Conservation (phyloP, 2,113 vertebrate genomes). For the Lasiurus borealis region DNA sequence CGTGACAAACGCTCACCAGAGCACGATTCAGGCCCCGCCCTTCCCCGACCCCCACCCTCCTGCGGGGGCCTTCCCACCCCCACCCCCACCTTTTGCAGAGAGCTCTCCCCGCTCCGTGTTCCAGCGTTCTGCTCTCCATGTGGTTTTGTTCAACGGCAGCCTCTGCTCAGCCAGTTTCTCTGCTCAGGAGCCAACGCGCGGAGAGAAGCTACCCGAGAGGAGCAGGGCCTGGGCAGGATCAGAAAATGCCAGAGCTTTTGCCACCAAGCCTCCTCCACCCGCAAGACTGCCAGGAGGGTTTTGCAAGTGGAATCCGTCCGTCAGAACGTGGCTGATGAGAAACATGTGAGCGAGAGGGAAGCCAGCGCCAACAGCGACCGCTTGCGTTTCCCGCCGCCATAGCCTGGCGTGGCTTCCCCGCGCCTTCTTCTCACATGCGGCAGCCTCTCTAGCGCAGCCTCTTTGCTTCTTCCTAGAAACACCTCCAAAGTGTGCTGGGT, state of each 20-base stretch:
- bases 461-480: background rate
- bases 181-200: slow-evolving; percentile 53
- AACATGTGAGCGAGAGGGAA: slow-evolving; percentile 73
- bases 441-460: background rate
- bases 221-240: slow-evolving; percentile 74
- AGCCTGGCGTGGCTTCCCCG: slow-evolving; percentile 51
- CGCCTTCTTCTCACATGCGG: background rate
- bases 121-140: slow-evolving; percentile 76
- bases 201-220: slow-evolving; percentile 74
- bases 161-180: slow-evolving; percentile 63
- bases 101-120: background rate
- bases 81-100: slow-evolving; percentile 28
- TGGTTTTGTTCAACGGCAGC: slow-evolving; percentile 68
- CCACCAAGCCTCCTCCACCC: slow-evolving; percentile 68
- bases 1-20: background rate
- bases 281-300: slow-evolving; percentile 79
- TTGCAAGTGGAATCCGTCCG: slow-evolving; percentile 78
- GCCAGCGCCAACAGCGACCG: slow-evolving; percentile 76
- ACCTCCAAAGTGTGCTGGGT: background rate
- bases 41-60: background rate
- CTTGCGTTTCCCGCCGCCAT: slow-evolving; percentile 54
- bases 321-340: slow-evolving; percentile 79
- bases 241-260: slow-evolving; percentile 73
- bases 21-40: background rate
- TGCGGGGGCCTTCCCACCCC: background rate